Conservation (phyloP, 2,797 vertebrate species). For the Coluber constrictor region DNA sequence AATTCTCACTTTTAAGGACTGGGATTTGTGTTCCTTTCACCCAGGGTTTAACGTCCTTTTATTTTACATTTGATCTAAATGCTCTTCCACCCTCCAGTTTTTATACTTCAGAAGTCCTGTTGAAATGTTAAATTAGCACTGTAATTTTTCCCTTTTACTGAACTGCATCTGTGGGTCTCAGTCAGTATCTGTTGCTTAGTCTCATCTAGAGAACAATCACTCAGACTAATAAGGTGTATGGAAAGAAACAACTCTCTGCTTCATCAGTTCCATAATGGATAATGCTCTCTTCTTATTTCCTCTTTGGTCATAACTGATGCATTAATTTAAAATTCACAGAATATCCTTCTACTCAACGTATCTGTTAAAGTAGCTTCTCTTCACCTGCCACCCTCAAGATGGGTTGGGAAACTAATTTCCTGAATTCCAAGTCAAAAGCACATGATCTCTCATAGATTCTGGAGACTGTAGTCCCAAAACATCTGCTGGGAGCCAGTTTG, state of each 20-base stretch:
- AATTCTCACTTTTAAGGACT: neutral
- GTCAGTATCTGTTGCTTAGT: neutral
- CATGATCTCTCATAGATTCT: neutral
- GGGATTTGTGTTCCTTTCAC: neutral
- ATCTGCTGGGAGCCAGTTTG: neutral
- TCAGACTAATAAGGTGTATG: neutral
- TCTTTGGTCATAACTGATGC: neutral
- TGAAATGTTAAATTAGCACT: neutral
- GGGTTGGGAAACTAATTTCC: neutral
- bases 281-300: neutral
- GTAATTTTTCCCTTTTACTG: neutral
- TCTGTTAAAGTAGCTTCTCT: neutral
- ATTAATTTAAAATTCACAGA: neutral
- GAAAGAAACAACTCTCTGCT: neutral
- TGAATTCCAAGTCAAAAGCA: neutral
- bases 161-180: neutral
- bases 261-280: neutral
- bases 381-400: neutral
- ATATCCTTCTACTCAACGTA: neutral
- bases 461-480: neutral
- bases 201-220: neutral
- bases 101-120: neutral
- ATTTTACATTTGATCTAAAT: neutral
- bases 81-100: neutral
- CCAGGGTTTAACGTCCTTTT: neutral